phyloP scores from a whole-genome alignment of 1,140 invertebrate species.

The Danaus plexippus region DNA sequence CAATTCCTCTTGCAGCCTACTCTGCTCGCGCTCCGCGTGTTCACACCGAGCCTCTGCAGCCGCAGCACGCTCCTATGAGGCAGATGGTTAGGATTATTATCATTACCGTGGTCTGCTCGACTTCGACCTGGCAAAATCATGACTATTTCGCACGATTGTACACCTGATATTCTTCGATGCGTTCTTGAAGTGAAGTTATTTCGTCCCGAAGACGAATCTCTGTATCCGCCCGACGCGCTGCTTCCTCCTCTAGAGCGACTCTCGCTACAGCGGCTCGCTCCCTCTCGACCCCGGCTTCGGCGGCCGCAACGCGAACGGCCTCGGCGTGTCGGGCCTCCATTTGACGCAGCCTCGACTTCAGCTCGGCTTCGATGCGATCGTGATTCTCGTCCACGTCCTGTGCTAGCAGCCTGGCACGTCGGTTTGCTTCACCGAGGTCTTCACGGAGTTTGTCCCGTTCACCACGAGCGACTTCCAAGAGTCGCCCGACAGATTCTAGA shows the following conservation, averaged over 20 bases:
- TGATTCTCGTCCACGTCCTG: constrained; percentile 93
- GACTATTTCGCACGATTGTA: background rate
- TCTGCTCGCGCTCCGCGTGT: constrained; percentile 75
- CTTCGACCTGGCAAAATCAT: too few species aligned
- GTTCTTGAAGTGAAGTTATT: constrained; percentile 80
- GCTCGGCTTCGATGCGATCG: constrained; percentile 80
- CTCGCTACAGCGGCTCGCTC: constrained; percentile 75
- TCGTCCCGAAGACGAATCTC: constrained; percentile 49
- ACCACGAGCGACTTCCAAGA: constrained; percentile 35
- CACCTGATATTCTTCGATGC: constrained; percentile 70
- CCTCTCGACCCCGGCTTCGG: constrained; percentile 78
- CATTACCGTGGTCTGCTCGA: too few species aligned
- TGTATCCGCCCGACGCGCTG: constrained; percentile 27
- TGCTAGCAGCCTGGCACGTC: constrained; percentile 82
- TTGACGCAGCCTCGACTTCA: constrained; percentile 77
- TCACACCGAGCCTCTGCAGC: constrained; percentile 26
- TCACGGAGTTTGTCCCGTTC: constrained; percentile 82
- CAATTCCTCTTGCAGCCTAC: constrained; percentile 49
- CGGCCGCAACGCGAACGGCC: constrained; percentile 78
- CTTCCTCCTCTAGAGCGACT: constrained; percentile 69
- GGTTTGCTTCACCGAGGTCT: constrained; percentile 86
- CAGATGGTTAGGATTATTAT: too few species aligned
- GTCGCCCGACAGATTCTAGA: constrained; percentile 28
- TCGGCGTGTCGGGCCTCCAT: constrained; percentile 84
- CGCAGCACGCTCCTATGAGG: constrained; percentile 43